These are phyloP conservation scores for Anhinga anhinga DNA, from an alignment of 2,113 vertebrate genomes.

Conservation along the genomic window DNA sequence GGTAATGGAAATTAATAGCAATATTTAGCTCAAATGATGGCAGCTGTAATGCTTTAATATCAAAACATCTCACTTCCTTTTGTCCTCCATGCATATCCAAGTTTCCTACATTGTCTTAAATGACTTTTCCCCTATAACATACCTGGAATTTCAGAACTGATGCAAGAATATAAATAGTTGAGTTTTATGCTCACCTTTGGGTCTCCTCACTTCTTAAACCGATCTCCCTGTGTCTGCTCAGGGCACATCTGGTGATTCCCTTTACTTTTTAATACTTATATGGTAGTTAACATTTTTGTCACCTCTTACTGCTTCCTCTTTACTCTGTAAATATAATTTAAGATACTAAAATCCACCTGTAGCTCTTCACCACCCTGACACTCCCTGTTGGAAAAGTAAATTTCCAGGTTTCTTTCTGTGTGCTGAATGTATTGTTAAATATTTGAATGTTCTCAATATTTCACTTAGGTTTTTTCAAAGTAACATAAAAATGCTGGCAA, in stretches of 20 bases:
- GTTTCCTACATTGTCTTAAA: background rate
- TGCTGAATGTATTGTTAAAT: slow-evolving; percentile 3
- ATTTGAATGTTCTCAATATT: slow-evolving; percentile 31
- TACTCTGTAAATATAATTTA: background rate
- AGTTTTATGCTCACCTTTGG: background rate
- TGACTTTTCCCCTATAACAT: background rate
- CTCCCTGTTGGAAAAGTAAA: background rate
- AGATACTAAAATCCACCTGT: background rate
- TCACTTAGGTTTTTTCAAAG: slow-evolving; percentile 26
- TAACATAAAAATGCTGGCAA: background rate
- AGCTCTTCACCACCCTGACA: background rate
- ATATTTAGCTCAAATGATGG: background rate
- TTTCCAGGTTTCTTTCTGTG: background rate
- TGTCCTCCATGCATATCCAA: background rate
- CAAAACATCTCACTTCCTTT: background rate
- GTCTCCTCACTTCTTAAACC: background rate
- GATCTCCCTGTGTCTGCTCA: background rate
- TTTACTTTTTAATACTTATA: background rate
- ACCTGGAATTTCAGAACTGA: background rate
- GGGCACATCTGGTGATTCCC: background rate
- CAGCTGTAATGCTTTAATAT: background rate
- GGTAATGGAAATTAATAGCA: background rate
- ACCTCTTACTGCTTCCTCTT: background rate
- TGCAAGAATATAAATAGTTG: background rate
- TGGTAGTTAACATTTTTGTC: background rate